Base-by-base conservation (phyloP, 2,888 invertebrate species). In the Cancer borealis region DNA sequence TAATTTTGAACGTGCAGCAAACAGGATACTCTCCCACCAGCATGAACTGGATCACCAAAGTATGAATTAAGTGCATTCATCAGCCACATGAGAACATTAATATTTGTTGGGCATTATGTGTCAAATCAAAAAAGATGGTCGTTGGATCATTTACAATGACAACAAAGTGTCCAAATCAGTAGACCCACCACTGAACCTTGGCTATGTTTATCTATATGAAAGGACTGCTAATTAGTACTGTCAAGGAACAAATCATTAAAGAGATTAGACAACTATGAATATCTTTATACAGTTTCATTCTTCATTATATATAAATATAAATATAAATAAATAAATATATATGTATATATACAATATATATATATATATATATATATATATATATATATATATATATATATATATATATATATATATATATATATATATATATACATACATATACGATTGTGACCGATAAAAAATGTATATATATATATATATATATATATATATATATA, bases 81-180 rank as follows among this genome's bases (percentile, higher is more conserved):
- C 96, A 99, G 99, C 0, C 99, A 99, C 97, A 99, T 99, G 99
- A 99, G 99, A 93, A 98, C 99, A 0, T 99, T 99, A 0, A 98
- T 99, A 3, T 98, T 98, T 97, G 99, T 99, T 90, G 99, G 99
- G 0, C 99, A 99, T 97, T 99, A 99, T 96, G 99, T 99, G 99
- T 96, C 99, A 99, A 97, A 98, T 99, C 95, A 97, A 98, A 96
- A 98, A 98, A 96, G 98, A 98, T 49, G 98, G 98, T 46, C 97
- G 98, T 95, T 99, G 99, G 99, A 98, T 99, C 95, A 99, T 99
- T 96, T 99, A 98, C 97, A 99, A 99, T 96, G 99, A 99, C 96
- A 99, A 99, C 97, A 99, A 99, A 97, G 99, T 99, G 93, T 99
- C 99, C 95, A 97, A 98, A 93, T 99, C 99, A 49, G 99, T 99